Evolutionary conservation across 1,140 invertebrate species (phyloP).

Genomic region (Zaprionus ornatus): DNA sequence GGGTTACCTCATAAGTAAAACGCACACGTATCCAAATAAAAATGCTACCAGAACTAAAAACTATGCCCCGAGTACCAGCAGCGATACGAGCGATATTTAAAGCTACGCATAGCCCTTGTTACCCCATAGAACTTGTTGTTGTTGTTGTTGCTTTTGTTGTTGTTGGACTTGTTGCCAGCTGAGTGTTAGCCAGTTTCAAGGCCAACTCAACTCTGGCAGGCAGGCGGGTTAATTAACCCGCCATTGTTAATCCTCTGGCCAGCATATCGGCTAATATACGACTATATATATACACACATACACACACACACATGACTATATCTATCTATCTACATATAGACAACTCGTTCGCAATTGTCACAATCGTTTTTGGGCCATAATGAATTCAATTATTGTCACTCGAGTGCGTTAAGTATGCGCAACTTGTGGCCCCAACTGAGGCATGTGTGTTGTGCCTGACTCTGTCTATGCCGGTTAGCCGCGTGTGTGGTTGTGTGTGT

Average conservation of each 20-base stretch:
- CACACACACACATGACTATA: background rate
- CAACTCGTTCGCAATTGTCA: conserved; percentile 53
- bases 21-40: conserved; percentile 78
- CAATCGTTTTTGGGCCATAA: conserved; percentile 62
- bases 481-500: background rate
- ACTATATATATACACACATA: conserved; percentile 18
- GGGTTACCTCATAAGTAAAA: conserved; percentile 71
- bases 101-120: background rate
- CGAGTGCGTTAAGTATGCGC: conserved; percentile 81
- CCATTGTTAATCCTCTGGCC: conserved; percentile 75
- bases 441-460: conserved; percentile 20
- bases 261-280: conserved; percentile 56
- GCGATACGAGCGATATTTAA: conserved; percentile 16
- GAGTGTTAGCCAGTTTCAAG: conserved; percentile 42
- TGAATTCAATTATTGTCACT: conserved; percentile 83
- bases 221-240: conserved; percentile 73
- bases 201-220: conserved; percentile 61
- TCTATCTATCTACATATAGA: conserved; percentile 14
- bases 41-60: conserved; percentile 70
- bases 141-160: background rate
- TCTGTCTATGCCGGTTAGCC: background rate
- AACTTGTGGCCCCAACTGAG: conserved; percentile 46
- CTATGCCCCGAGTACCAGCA: conserved; percentile 36
- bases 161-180: conserved; percentile 12
- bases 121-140: background rate